A percentile compares a stretch with the other conserved stretches of the same genome.
phyloP scores from a whole-genome alignment of 2,888 invertebrate genomes.

The Dioctria rufipes region DNA sequence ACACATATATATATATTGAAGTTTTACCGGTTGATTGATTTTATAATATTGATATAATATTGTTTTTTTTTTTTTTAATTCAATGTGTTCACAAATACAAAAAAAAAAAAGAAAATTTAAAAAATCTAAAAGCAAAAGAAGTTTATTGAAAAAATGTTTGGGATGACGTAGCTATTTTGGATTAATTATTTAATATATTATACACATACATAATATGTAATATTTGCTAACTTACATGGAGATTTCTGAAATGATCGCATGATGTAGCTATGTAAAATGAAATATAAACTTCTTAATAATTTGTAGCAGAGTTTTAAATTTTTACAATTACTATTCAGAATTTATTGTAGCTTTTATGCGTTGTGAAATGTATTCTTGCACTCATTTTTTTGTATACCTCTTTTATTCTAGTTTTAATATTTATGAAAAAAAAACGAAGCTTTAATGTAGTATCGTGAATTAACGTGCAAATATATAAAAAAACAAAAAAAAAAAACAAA shows the following conservation, averaged over 20 bases:
- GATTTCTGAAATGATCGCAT: slow-evolving; percentile 15
- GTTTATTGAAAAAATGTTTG: slow-evolving; percentile 28
- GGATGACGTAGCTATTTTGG: neutral
- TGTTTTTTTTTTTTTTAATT: slow-evolving; percentile 15
- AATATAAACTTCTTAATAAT: slow-evolving; percentile 24
- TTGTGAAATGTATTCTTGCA: slow-evolving; percentile 11
- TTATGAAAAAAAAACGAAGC: slow-evolving; percentile 51
- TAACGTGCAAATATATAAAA: slow-evolving; percentile 46
- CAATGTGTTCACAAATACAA: slow-evolving; percentile 45
- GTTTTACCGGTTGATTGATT: slow-evolving; percentile 29
- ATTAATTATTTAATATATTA: neutral
- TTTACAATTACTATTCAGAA: slow-evolving; percentile 4
- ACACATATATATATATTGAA: slow-evolving; percentile 2
- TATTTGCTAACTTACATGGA: slow-evolving; percentile 41
- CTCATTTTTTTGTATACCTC: slow-evolving; percentile 29
- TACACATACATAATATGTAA: neutral
- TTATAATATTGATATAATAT: slow-evolving; percentile 30
- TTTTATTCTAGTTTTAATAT: slow-evolving; percentile 46
- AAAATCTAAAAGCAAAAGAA: neutral
- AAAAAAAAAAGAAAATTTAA: slow-evolving; percentile 9
- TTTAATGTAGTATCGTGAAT: slow-evolving; percentile 54
- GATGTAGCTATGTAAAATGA: slow-evolving; percentile 28
- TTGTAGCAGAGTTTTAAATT: slow-evolving; percentile 15
- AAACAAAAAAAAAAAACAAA: too few relatives aligned
- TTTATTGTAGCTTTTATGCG: slow-evolving; percentile 14